Base-by-base conservation (phyloP, 2,113 vertebrate genomes). In the Himantopus leucocephalus region DNA sequence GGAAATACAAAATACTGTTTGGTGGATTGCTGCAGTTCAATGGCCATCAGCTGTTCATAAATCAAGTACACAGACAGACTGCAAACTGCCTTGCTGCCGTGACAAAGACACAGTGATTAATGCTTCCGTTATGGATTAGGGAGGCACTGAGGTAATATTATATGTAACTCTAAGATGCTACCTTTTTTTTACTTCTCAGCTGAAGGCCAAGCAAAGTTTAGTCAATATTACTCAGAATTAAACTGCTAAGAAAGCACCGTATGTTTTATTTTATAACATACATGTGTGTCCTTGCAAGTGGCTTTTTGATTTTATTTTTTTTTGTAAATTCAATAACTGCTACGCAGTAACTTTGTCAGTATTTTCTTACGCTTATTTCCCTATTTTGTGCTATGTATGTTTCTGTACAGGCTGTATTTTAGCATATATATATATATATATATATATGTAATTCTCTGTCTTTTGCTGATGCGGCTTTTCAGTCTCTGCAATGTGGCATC, bases 41-140 rank as follows among this genome's bases (percentile, higher is more conserved):
- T 91, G 95, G 87, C 91, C 77, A 92, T 90, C 94, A 94, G 77
- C 80, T 90, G 86, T 58, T 96, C 91, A 92, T 96, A 97, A 96
- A 97, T 97, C 92, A 94, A 88, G 32, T 18, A 48, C 45, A 41
- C 39, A 82, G 64, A 68, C 73, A 91, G 91, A 85, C 63, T 96
- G 94, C 89, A 97, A 92, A 91, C 91, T 82, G 73, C 91, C 48
- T 64, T 72, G 66, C 91, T 94, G 92, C 80, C 48, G 23, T 34
- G 91, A 85, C 89, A 94, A 94, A 97, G 91, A 93, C 94, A 95
- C 5, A 12, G 77, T 96, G 96, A 94, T 97, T 93, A 91, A 96
- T 95, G 92, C 20, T 94, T 87, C 89, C 1, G 5, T 52, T 94
- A 87, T 9, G 84, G 94, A 94, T 95, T 90, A 92, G 68, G 62